Evolutionary conservation across 2,888 invertebrate species (phyloP).

Genomic region (Graphium colonna): DNA sequence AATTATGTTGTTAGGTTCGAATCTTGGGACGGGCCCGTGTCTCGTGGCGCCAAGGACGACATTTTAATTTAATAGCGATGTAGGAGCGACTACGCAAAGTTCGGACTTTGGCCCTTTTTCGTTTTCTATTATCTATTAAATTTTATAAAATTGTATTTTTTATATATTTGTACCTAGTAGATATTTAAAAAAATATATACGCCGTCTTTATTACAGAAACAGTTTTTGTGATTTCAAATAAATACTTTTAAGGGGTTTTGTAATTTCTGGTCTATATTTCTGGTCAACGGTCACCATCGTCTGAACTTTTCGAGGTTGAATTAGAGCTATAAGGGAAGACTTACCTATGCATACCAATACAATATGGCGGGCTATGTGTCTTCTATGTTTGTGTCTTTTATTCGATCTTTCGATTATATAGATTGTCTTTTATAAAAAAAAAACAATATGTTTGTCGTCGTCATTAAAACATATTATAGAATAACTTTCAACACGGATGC

Average conservation of each 20-base stretch:
- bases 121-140: background rate
- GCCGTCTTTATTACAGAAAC: background rate
- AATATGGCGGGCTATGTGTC: too few relatives aligned
- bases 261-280: too few relatives aligned
- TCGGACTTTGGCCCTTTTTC: background rate
- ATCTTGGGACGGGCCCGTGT: conserved; percentile 1
- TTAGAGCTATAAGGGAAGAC: too few relatives aligned
- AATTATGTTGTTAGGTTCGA: conserved; percentile 9
- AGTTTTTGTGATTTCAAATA: background rate
- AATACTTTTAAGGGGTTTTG: background rate
- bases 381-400: too few relatives aligned
- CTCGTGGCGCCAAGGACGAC: conserved; percentile 14
- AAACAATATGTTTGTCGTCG: too few relatives aligned
- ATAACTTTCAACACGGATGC: too few relatives aligned
- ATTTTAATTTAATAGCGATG: conserved; percentile 23
- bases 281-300: too few relatives aligned
- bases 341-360: too few relatives aligned
- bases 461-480: too few relatives aligned
- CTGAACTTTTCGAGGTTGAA: too few relatives aligned
- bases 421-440: too few relatives aligned
- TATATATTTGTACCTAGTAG: background rate
- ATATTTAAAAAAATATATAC: background rate
- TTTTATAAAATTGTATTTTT: background rate
- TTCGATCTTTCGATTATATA: too few relatives aligned
- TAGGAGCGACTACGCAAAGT: background rate